Conservation (phyloP, 2,888 invertebrate genomes). For the Tenthredo mesomela region DNA sequence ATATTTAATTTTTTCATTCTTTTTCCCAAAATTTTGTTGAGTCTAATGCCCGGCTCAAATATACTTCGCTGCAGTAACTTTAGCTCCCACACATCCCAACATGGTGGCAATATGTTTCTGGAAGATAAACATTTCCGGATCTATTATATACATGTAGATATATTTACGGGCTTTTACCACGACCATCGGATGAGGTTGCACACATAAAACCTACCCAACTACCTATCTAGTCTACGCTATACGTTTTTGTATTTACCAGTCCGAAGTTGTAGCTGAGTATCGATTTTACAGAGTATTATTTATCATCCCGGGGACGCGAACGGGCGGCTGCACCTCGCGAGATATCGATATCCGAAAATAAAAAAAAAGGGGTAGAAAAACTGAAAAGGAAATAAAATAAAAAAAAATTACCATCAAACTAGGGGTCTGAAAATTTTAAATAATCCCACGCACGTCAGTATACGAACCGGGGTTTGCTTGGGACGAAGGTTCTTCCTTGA, state of each 20-base stretch:
- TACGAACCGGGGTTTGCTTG: background rate
- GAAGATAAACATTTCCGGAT: slow-evolving; percentile 33
- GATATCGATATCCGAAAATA: slow-evolving; percentile 2
- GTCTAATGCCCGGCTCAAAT: background rate
- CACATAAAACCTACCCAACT: background rate
- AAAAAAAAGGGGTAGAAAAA: background rate
- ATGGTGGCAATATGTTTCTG: slow-evolving; percentile 13
- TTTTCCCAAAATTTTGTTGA: background rate
- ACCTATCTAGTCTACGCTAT: background rate
- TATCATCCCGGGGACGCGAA: slow-evolving; percentile 15
- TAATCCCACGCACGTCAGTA: background rate
- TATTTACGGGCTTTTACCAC: slow-evolving; percentile 24
- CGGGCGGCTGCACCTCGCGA: slow-evolving; percentile 23
- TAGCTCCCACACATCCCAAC: background rate
- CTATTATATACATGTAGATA: background rate
- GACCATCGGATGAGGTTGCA: slow-evolving; percentile 9
- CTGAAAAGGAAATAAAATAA: background rate
- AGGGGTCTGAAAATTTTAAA: background rate
- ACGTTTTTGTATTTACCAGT: slow-evolving; percentile 33
- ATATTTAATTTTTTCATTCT: background rate
- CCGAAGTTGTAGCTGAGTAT: slow-evolving; percentile 38
- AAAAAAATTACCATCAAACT: background rate
- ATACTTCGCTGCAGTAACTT: background rate
- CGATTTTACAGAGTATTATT: slow-evolving; percentile 30
- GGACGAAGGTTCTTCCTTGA: background rate